phyloP scores from a whole-genome alignment of 2,113 vertebrate species.

The Guaruba guarouba region DNA sequence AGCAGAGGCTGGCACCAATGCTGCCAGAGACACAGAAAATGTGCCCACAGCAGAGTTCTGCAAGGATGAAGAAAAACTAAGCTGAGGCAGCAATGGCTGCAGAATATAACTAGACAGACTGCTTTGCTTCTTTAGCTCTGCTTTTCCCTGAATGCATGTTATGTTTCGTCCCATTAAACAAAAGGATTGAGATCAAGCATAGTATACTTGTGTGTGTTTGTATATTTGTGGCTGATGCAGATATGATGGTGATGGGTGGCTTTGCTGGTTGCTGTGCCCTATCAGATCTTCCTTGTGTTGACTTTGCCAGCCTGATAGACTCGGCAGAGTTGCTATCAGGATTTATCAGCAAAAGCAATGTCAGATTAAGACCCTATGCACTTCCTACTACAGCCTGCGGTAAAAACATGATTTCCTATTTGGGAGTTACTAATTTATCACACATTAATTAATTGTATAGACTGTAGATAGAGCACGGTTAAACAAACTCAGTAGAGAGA shows the following conservation, averaged over 20 bases:
- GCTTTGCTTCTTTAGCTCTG: not conserved
- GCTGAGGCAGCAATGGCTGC: not conserved
- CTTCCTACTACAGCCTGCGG: constrained; percentile 10
- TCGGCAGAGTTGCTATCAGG: not conserved
- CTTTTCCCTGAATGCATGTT: not conserved
- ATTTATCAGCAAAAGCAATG: not conserved
- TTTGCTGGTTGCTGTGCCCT: not conserved
- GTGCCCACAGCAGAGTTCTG: not conserved
- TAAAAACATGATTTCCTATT: constrained; percentile 30
- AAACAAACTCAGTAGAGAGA: not conserved
- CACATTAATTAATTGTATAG: constrained; percentile 46
- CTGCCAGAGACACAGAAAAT: not conserved
- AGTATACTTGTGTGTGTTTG: fast-evolving
- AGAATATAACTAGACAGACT: not conserved
- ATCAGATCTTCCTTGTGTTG: not conserved
- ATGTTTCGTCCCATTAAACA: not conserved
- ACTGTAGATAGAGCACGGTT: not conserved
- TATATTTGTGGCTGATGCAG: not conserved
- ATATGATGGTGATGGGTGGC: not conserved
- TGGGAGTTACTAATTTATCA: constrained; percentile 50
- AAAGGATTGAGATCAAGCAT: not conserved
- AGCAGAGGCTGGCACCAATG: not conserved
- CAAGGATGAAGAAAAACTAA: not conserved
- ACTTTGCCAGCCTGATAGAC: not conserved
- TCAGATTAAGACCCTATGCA: not conserved